Evolutionary conservation across 2,888 invertebrate species (phyloP).

Genomic region (Cosmopolites sordidus): DNA sequence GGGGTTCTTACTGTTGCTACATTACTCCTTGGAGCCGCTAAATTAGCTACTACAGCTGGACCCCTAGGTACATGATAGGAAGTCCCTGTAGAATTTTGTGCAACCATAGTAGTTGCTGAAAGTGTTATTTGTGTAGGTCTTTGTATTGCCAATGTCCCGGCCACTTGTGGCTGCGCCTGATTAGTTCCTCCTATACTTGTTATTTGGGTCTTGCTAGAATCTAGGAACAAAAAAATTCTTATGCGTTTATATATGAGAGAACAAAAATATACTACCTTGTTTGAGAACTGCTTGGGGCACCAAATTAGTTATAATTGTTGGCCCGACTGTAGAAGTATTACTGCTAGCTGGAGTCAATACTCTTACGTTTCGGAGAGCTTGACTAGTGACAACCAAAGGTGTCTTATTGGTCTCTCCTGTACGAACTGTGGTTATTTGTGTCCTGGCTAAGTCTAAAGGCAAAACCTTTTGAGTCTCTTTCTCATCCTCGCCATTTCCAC

Average conservation of each 20-base stretch:
- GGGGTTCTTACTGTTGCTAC: slow-evolving; percentile 52
- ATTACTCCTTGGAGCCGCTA: slow-evolving; percentile 64
- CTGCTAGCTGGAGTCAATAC: slow-evolving; percentile 42
- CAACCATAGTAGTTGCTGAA: slow-evolving; percentile 40
- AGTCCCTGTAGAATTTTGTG: slow-evolving; percentile 39
- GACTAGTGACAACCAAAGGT: slow-evolving; percentile 44
- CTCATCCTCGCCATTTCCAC: slow-evolving; percentile 51
- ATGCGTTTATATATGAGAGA: neutral
- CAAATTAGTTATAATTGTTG: slow-evolving; percentile 48
- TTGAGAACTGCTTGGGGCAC: slow-evolving; percentile 54
- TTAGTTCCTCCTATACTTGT: slow-evolving; percentile 27
- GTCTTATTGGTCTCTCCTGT: slow-evolving; percentile 45
- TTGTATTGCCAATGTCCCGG: slow-evolving; percentile 38
- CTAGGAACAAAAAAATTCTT: neutral
- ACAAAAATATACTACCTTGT: slow-evolving; percentile 42
- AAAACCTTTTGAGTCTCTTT: slow-evolving; percentile 57
- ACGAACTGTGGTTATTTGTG: slow-evolving; percentile 52
- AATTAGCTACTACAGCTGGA: slow-evolving; percentile 70
- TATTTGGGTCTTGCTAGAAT: slow-evolving; percentile 28
- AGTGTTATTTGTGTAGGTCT: slow-evolving; percentile 47
- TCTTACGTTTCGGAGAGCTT: slow-evolving; percentile 45
- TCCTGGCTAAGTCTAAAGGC: slow-evolving; percentile 52
- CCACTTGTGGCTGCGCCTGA: slow-evolving; percentile 20
- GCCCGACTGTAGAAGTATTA: slow-evolving; percentile 39
- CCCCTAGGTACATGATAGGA: slow-evolving; percentile 54